These are phyloP conservation scores for Dendrophyllia cribrosa DNA, from an alignment of 64 coral and sea anemone species.

Conservation along the genomic window DNA sequence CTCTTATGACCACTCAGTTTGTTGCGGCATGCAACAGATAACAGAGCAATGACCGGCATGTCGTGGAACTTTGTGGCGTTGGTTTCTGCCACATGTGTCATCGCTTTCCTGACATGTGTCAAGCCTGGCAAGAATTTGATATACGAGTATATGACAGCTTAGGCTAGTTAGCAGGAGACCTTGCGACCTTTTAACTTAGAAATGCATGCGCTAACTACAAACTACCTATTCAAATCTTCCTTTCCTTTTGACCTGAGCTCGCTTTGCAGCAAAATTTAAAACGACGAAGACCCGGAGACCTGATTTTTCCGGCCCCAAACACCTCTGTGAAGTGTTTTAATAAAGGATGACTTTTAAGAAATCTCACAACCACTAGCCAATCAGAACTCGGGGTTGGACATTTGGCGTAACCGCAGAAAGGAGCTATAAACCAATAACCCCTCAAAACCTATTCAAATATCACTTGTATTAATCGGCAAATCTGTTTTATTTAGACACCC, in stretches of 20 bases:
- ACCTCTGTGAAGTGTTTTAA: conserved; percentile 4
- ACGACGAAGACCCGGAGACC: not conserved
- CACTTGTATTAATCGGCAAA: not conserved
- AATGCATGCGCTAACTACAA: not conserved
- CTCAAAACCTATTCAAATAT: conserved; percentile 22
- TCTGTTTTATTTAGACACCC: conserved; percentile 9
- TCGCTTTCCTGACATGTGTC: conserved; percentile 47
- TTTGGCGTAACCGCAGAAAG: conserved; percentile 12
- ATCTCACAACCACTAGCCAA: conserved; percentile 22
- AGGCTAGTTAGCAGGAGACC: conserved; percentile 65
- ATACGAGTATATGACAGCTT: conserved; percentile 62
- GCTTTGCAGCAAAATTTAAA: not conserved
- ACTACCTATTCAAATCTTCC: not conserved
- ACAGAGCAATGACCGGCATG: conserved; percentile 66
- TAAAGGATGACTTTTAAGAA: conserved; percentile 38
- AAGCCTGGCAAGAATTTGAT: conserved; percentile 10
- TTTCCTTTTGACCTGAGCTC: not conserved
- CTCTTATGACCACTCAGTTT: conserved; percentile 40
- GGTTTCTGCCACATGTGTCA: conserved; percentile 39
- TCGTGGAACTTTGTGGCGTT: conserved; percentile 50
- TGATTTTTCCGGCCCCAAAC: conserved; percentile 25
- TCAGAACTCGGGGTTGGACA: not conserved
- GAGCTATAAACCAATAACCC: conserved; percentile 38
- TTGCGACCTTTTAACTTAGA: conserved; percentile 22
- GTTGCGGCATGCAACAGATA: conserved; percentile 45